Evolutionary conservation across 1,140 invertebrate species (phyloP).

Genomic region (Lineus longissimus): DNA sequence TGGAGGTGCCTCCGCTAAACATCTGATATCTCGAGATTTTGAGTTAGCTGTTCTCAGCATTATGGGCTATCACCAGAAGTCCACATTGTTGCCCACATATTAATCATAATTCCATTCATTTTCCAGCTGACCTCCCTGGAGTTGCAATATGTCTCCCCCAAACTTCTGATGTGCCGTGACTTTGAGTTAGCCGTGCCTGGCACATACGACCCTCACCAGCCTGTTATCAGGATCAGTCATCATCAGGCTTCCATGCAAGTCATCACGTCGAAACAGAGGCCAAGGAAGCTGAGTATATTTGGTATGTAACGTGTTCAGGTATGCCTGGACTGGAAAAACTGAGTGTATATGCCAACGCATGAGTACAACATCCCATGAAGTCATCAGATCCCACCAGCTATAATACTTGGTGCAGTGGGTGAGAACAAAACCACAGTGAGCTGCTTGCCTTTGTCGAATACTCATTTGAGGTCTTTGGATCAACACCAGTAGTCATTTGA

Average conservation of each 20-base stretch:
- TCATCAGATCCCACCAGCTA: not conserved
- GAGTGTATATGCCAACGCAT: no score
- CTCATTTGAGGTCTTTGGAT: no score
- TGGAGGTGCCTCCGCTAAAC: no score
- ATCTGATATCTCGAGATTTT: no score
- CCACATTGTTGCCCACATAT: conserved; percentile 26
- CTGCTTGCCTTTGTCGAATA: no score
- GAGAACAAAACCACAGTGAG: no score
- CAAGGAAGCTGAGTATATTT: conserved; percentile 88
- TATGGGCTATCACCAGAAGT: no score
- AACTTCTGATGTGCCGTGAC: conserved; percentile 81
- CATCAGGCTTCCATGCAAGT: conserved; percentile 82
- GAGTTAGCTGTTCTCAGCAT: no score
- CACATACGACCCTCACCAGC: conserved; percentile 85
- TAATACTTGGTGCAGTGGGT: no score
- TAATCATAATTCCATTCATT: conserved; percentile 12
- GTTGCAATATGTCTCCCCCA: conserved; percentile 92
- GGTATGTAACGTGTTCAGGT: no score
- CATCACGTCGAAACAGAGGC: conserved; percentile 96
- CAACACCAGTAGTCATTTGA: no score
- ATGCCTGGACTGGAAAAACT: no score
- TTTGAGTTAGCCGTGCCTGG: conserved; percentile 91
- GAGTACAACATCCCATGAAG: not conserved
- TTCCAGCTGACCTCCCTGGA: conserved; percentile 63
- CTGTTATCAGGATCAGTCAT: conserved; percentile 79